Base-by-base conservation (phyloP, 2,888 invertebrate genomes). In the Ormyrus nitidulus region DNA sequence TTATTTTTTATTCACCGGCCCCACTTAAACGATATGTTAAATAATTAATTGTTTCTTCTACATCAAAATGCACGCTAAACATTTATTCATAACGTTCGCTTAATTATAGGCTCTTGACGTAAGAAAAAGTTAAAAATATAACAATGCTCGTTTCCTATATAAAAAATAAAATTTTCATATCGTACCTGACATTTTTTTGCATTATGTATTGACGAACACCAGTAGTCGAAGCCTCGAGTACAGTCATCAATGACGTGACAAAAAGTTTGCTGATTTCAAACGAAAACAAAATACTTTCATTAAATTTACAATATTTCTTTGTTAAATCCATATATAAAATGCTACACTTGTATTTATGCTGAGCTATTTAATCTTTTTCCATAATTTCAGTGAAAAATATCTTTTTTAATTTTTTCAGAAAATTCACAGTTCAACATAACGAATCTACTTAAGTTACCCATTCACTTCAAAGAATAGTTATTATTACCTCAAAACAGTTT, bases 161-260 rank as follows among this genome's bases (percentile, higher is more conserved):
- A 13, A 5, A 19, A 6, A 19, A 34, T 34, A 34, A 34, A 34
- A 34, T 34, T 34, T 34, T 34, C 34, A 75, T 54, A 11, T 44
- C 44, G 8, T 79, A 79, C 79, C 79, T 74, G 56, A 69, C 74
- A 79, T 64, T 64, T 79, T 19, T 64, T 69, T 0, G 79, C 79
- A n/a, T 44, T 79, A 9, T 13, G 44, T 44, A n/a, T 53, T 1
- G 74, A 74, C 48, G 13, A 69, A 51, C 79, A 79, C 79, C 79
- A 79, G 51, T 70, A 79, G 3, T 56, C 46, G n/a, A 64, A 49
- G 6, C 79, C 79, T 11, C 54, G 46, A 11, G 46, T 19, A n/a
- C 79, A 79, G 49, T 79, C 73, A 61, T 79, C 64, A 11, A 79
- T 79, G 19, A 79, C 74, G 51, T 74, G 79, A 11, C 59, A 44